Conservation (phyloP, 2,113 vertebrate species). For the Aramus guarauna region DNA sequence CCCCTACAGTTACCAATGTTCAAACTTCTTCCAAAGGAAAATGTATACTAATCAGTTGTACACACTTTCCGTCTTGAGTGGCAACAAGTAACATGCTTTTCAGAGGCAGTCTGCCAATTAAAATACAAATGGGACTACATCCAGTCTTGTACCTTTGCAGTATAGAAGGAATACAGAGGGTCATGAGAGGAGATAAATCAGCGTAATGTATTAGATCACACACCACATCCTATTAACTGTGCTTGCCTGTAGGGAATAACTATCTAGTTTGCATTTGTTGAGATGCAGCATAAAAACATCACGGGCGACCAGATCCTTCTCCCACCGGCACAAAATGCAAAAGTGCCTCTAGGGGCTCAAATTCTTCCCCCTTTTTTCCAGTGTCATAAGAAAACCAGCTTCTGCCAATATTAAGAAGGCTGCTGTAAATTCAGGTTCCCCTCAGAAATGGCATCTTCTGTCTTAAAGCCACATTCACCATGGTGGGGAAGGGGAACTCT, state of each 20-base stretch:
- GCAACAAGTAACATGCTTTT: neutral
- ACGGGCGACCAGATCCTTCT: neutral
- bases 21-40: neutral
- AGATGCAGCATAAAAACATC: neutral
- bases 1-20: neutral
- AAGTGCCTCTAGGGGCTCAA: neutral
- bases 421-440: neutral
- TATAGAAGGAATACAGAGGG: neutral
- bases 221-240: neutral
- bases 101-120: neutral
- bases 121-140: neutral
- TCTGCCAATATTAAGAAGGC: neutral
- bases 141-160: neutral
- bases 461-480: neutral
- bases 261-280: neutral
- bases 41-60: neutral
- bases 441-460: neutral
- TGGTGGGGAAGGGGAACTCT: neutral
- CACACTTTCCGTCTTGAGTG: neutral
- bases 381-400: accelerated
- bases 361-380: neutral
- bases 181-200: neutral
- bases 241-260: neutral
- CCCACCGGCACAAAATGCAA: neutral
- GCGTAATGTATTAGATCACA: neutral